A percentile compares a stretch with the other conserved stretches of the same genome.
Conservation (phyloP, 2,888 invertebrate genomes). For the Drosophila mettleri region DNA sequence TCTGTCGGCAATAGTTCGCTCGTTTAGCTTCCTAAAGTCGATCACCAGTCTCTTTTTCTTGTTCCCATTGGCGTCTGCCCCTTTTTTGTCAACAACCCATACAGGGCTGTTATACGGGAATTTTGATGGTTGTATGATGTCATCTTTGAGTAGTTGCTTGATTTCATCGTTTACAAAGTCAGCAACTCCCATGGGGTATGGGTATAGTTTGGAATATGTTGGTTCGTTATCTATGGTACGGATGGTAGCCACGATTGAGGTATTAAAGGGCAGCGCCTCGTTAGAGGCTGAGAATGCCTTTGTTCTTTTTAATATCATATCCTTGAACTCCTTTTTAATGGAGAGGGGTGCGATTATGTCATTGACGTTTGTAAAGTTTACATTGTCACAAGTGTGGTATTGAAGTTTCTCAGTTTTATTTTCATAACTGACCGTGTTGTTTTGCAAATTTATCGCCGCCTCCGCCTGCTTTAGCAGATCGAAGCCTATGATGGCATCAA, state of each 20-base stretch:
- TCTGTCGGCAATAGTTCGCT: not conserved
- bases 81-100: slow-evolving; percentile 1
- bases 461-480: slow-evolving; percentile 3
- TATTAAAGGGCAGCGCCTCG: no score
- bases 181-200: no score
- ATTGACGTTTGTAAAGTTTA: not conserved
- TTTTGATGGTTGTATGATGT: not conserved
- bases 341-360: not conserved
- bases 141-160: no score
- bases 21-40: not conserved
- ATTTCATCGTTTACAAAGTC: no score
- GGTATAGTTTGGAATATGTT: not conserved
- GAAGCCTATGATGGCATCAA: slow-evolving; percentile 1
- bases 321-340: not conserved
- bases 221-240: not conserved
- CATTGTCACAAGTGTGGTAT: not conserved
- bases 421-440: no score
- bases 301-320: not conserved
- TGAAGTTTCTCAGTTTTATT: no score
- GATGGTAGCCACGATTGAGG: no score
- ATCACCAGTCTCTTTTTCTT: not conserved
- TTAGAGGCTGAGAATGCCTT: not conserved
- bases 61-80: not conserved
- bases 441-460: not conserved
- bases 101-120: not conserved